Conservation (phyloP, 1,140 invertebrate genomes). For the Drosophila micromelanica region DNA sequence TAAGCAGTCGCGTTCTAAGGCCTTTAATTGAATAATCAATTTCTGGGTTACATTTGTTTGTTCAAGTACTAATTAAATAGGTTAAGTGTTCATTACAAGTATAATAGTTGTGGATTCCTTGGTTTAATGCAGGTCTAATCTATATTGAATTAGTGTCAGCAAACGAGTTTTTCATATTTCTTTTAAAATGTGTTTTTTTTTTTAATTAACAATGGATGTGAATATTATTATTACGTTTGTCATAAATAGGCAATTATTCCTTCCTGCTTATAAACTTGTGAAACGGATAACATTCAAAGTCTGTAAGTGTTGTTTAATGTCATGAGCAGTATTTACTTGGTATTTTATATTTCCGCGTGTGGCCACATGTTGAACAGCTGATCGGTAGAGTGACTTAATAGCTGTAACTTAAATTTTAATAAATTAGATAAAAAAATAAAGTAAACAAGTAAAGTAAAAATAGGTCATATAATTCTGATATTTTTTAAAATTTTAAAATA, state of each 20-base stretch:
- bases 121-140: not conserved
- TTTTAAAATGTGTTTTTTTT: not conserved
- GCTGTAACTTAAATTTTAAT: not conserved
- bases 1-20: not conserved
- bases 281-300: not conserved
- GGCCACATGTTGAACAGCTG: not conserved
- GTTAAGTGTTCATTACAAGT: not conserved
- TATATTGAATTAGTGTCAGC: not conserved
- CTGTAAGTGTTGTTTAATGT: not conserved
- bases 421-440: no score
- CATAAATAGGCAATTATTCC: no score
- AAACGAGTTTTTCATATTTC: not conserved
- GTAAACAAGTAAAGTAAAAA: no score
- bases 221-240: no score
- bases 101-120: not conserved
- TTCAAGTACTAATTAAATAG: not conserved
- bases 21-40: conserved; percentile 7
- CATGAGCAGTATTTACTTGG: not conserved
- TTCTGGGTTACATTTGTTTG: not conserved
- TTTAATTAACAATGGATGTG: not conserved
- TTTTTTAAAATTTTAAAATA: no score
- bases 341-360: not conserved
- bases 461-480: no score
- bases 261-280: not conserved
- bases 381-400: not conserved